Percentiles rank a stretch among this genome's conserved stretches.
These are phyloP conservation scores for Simalia tracyae DNA, from an alignment of 2,797 vertebrate species.

Conservation along the genomic window DNA sequence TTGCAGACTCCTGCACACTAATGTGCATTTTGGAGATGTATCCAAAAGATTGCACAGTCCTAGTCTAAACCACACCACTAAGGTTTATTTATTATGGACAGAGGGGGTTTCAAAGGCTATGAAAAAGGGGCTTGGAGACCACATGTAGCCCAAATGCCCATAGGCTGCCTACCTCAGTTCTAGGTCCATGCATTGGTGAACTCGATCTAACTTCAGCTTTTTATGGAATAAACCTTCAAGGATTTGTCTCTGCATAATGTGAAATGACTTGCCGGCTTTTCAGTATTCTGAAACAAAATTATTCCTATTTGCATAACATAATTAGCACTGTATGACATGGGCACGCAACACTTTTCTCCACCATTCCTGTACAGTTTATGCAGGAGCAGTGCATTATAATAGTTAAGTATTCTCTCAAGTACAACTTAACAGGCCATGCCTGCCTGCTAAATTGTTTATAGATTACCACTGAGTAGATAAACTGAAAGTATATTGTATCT, in stretches of 20 bases:
- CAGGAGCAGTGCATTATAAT: not conserved
- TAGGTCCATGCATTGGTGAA: not conserved
- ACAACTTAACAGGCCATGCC: not conserved
- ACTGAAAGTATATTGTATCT: constrained; percentile 8
- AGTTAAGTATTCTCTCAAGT: not conserved
- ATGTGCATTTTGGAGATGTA: not conserved
- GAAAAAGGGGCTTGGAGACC: not conserved
- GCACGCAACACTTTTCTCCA: not conserved
- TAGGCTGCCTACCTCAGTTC: not conserved
- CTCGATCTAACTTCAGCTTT: not conserved
- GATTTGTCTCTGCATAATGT: not conserved
- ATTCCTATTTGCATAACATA: not conserved
- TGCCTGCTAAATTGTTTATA: constrained; percentile 14
- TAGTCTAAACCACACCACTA: not conserved
- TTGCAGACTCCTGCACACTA: not conserved
- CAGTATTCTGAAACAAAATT: constrained; percentile 4
- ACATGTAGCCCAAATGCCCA: not conserved
- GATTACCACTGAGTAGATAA: not conserved
- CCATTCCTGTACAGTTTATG: not conserved
- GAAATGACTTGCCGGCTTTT: not conserved
- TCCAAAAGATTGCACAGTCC: not conserved
- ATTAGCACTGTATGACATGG: not conserved
- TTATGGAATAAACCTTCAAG: not conserved
- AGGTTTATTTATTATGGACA: not conserved
- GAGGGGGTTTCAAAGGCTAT: not conserved